Evolutionary conservation across 2,797 vertebrate genomes (phyloP), one percentile per base, ranked within the genome.

Genomic region (Delichon dasypus): DNA sequence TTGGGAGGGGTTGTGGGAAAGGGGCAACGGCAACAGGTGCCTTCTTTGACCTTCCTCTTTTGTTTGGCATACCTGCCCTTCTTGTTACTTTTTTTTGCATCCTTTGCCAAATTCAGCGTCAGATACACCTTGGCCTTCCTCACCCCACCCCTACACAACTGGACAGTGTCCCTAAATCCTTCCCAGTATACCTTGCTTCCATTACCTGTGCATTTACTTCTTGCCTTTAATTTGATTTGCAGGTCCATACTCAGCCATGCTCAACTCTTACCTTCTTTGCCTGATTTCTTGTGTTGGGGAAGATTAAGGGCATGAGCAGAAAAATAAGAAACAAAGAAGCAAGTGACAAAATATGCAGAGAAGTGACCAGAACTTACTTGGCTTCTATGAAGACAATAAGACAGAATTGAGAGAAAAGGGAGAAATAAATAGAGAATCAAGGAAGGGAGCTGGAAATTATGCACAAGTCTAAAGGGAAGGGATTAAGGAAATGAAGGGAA

Each of bases 1-100:
- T 11, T 45, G 23, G 6, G 15, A 20, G 2, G 11, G 16, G 3
- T 7, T 0, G 1, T 22, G 16, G 6, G 23, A 23, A 25, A 19
- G 5, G 13, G 16, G 11, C 7, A 55, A 19, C 3, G 16, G 11
- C 7, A 55, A 19, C 3, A 3, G 15, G 3, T 68, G 4, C 13
- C 7, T 44, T 44, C 50, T 68, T 50, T 55, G 27, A n/a, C 25
- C 6, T 48, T 75, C 12, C 5, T 47, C 34, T 36, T 75, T 22
- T 40, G 17, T 26, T 17, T 61, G 42, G 17, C 16, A 36, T 12
- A 61, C 9, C 22, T 27, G 4, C 38, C 38, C 38, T 38, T 38
- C 38, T 38, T 38, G 38, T 38, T 38, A 38, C n/a, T n/a, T 36
- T 42, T 54, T 58, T 55, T 68, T 44, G 8, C 8, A 20, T n/a